Base-by-base conservation (phyloP, 2,797 vertebrate genomes). In the Notolabrus celidotus region DNA sequence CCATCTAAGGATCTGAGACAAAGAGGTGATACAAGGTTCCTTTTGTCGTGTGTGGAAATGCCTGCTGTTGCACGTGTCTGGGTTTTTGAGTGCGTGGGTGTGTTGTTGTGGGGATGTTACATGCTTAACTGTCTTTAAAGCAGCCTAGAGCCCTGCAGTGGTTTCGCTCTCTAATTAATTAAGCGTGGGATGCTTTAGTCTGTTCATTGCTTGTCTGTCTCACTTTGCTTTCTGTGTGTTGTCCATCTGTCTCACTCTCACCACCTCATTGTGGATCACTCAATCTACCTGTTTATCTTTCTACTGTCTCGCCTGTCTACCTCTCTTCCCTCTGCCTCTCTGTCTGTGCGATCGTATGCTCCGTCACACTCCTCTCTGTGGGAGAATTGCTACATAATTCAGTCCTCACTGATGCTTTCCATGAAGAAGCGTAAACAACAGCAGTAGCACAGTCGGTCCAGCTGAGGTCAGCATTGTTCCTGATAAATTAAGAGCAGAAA, bases 391-490 rank as follows among this genome's bases (percentile, higher is more conserved):
- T 76, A 70, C 66, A 77, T 87, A 68, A 89, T 85, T 86, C 81
- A 73, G 71, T 63, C 72, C 49, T 61, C 61, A 78, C 54, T 46
- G 61, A 53, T 67, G 68, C 70, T 74, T 73, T 67, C 75, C 67
- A 66, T 71, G 62, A 61, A 73, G 43, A 31, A 47, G 19, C 0
- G 47, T 86, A 81, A 87, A 88, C 89, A 85, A 85, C 60, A 61
- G 86, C 79, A 91, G 86, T 90, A 68, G 74, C 88, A 63, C 27
- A 9, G 19, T 70, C 33, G 83, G 77, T 82, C 91, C 91, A 90
- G 84, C 71, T 87, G 91, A 90, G 90, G 91, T 91, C 91, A 92
- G 90, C 87, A 87, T 91, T 88, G 91, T 86, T 86, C 78, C 86
- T 92, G 79, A 82, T 67, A 84, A 71, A 85, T 87, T 82, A 82